Evolutionary conservation across 2,113 vertebrate species (phyloP).

Genomic region (Alethe diademata): DNA sequence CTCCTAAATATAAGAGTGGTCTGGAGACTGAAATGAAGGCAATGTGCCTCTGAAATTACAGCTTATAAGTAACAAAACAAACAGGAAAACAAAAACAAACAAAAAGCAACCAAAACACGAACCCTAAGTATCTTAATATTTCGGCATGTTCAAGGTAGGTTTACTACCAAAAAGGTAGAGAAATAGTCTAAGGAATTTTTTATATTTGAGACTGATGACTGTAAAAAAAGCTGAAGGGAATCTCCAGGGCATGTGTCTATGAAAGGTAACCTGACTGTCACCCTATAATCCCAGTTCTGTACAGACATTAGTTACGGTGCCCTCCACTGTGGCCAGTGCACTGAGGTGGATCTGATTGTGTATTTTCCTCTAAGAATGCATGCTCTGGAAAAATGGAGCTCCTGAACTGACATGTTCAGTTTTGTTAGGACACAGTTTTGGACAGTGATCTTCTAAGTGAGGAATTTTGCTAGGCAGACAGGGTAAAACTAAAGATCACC

Average conservation of each 20-base stretch:
- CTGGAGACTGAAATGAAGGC: background rate
- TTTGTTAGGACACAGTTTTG: background rate
- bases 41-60: background rate
- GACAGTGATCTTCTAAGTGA: background rate
- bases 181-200: background rate
- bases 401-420: background rate
- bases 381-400: background rate
- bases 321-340: background rate
- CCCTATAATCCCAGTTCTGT: background rate
- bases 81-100: background rate
- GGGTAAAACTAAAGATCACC: background rate
- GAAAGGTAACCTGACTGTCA: background rate
- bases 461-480: background rate
- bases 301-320: background rate
- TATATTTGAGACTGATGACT: background rate
- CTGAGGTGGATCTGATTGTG: background rate
- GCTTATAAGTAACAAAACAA: background rate
- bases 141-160: background rate
- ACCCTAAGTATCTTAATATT: background rate
- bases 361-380: background rate
- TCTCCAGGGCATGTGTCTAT: background rate
- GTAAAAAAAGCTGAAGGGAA: background rate
- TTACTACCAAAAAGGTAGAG: background rate
- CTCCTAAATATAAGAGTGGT: background rate
- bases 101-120: background rate